These are phyloP conservation scores for Rhagologus leucostigma DNA, from an alignment of 2,113 vertebrate genomes.

Conservation along the genomic window DNA sequence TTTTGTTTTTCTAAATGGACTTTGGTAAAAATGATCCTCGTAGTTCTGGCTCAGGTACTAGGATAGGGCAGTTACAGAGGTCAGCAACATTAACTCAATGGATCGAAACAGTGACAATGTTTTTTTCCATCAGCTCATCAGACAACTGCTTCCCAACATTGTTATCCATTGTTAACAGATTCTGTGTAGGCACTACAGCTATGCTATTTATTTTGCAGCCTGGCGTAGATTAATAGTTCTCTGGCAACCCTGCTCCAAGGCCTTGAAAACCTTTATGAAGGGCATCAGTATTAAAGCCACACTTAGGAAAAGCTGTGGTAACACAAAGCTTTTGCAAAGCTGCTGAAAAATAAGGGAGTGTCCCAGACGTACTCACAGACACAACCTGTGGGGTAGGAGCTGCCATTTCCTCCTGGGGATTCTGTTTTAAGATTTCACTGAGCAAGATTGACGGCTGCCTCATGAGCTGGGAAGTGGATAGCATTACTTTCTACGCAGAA, in stretches of 20 bases:
- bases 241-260: neutral
- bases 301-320: neutral
- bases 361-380: neutral
- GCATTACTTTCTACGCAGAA: neutral
- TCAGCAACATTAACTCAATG: neutral
- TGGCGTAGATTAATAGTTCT: neutral
- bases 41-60: neutral
- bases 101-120: neutral
- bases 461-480: neutral
- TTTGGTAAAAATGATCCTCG: neutral
- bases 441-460: neutral
- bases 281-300: neutral
- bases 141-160: neutral
- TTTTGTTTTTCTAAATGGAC: neutral
- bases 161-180: neutral
- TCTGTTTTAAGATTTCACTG: neutral
- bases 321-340: neutral
- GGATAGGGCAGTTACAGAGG: neutral
- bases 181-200: neutral
- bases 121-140: neutral
- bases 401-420: fast-evolving
- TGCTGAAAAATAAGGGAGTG: neutral
- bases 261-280: neutral
- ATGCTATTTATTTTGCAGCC: neutral
- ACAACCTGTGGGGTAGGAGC: neutral